These are phyloP conservation scores for Galeopsomyia nigrocyanea DNA, from an alignment of 2,888 invertebrate genomes.

Conservation along the genomic window DNA sequence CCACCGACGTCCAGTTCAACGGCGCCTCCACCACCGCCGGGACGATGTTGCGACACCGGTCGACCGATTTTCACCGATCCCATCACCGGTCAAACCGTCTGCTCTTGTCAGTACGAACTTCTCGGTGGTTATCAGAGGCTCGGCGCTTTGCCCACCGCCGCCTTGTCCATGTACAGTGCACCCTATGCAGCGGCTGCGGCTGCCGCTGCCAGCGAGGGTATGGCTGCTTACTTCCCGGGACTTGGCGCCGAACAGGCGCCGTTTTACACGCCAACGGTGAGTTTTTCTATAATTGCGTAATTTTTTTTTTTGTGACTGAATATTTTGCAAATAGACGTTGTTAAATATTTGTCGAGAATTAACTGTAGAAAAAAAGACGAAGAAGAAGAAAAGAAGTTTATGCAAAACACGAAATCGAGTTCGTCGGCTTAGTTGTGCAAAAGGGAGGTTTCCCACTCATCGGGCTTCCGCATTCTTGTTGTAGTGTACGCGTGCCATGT, in stretches of 20 bases:
- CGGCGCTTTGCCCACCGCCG: conserved; percentile 77
- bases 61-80: conserved; percentile 92
- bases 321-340: background rate
- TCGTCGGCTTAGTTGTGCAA: conserved; percentile 29
- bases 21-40: background rate
- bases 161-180: conserved; percentile 84
- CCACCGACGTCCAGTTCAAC: conserved; percentile 6
- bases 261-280: conserved; percentile 88
- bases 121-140: conserved; percentile 85
- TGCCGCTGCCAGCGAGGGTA: conserved; percentile 74
- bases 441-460: conserved; percentile 45
- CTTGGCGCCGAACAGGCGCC: conserved; percentile 88
- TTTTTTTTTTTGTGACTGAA: background rate
- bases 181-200: conserved; percentile 79
- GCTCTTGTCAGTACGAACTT: conserved; percentile 92
- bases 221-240: conserved; percentile 89
- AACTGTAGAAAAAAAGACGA: conserved; percentile 21
- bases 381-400: conserved; percentile 11
- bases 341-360: conserved; percentile 15
- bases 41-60: conserved; percentile 90
- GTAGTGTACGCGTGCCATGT: conserved; percentile 31
- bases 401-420: conserved; percentile 37
- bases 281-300: conserved; percentile 58
- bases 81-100: conserved; percentile 88
- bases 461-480: conserved; percentile 48